A percentile compares a stretch with the other conserved stretches of the same genome.
These are phyloP conservation scores for Trachelipus rathkii DNA, from an alignment of 1,140 invertebrate species.

Conservation along the genomic window DNA sequence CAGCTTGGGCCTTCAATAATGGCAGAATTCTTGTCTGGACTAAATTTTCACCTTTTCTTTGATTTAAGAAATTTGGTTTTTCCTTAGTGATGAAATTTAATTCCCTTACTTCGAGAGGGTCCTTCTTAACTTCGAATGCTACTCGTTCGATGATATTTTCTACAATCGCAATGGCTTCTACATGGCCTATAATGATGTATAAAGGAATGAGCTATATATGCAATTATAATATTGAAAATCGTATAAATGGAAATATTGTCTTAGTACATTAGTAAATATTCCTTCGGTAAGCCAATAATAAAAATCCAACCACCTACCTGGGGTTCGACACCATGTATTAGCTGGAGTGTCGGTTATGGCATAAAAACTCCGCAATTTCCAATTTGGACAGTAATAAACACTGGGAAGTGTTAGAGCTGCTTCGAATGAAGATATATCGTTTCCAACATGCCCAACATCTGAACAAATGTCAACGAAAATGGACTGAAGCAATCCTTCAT, in stretches of 20 bases:
- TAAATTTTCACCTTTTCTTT: constrained; percentile 22
- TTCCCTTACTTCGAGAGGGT: constrained; percentile 59
- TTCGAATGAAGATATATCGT: background rate
- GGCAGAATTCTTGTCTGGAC: constrained; percentile 28
- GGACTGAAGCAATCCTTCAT: constrained; percentile 31
- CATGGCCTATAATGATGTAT: constrained; percentile 20
- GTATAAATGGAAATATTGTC: no score
- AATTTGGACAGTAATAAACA: constrained; percentile 32
- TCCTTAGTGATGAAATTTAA: constrained; percentile 50
- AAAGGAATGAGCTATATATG: background rate
- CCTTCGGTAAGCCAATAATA: background rate
- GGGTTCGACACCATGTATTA: constrained; percentile 45
- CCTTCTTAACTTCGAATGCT: constrained; percentile 60
- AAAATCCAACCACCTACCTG: constrained; percentile 41
- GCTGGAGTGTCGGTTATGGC: constrained; percentile 46
- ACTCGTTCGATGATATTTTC: constrained; percentile 81
- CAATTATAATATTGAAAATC: no score
- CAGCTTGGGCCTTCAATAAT: constrained; percentile 26
- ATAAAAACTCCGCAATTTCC: constrained; percentile 24
- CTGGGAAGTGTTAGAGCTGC: constrained; percentile 14
- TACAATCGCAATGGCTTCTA: constrained; percentile 54
- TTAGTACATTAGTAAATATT: no score
- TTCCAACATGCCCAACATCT: constrained; percentile 26
- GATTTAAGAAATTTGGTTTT: constrained; percentile 33
- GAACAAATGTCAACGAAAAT: constrained; percentile 37